Conservation (phyloP, 2,113 vertebrate genomes). For the Corydoras sp. region DNA sequence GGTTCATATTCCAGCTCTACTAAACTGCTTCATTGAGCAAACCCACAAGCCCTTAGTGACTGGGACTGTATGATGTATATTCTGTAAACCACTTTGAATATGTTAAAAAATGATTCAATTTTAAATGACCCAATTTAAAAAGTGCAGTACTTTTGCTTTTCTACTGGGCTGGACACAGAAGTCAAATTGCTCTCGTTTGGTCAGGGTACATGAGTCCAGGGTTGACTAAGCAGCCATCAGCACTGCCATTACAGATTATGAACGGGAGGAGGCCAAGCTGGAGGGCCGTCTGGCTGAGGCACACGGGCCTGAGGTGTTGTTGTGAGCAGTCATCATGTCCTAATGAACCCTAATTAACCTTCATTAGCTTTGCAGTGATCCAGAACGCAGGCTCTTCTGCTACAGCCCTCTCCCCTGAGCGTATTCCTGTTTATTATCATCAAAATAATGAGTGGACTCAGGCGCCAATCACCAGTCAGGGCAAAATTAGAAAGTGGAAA, state of each 20-base stretch:
- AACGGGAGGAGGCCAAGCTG: slow-evolving; percentile 14
- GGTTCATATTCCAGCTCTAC: not conserved
- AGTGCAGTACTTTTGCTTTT: not conserved
- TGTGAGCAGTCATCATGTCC: slow-evolving; percentile 39
- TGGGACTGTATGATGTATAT: no score
- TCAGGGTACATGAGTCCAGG: slow-evolving; percentile 18
- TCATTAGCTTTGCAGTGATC: slow-evolving; percentile 52
- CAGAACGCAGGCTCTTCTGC: slow-evolving; percentile 32
- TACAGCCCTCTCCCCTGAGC: slow-evolving; percentile 30
- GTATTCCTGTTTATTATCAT: slow-evolving; percentile 45
- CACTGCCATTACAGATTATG: slow-evolving; percentile 19
- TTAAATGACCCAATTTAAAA: not conserved
- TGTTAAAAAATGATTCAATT: no score
- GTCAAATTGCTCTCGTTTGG: slow-evolving; percentile 11
- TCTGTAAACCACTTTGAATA: no score
- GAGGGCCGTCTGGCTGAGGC: slow-evolving; percentile 20
- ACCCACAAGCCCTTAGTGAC: no score
- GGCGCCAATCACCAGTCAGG: slow-evolving; percentile 1
- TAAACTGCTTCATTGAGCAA: no score
- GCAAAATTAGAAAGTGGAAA: slow-evolving; percentile 9
- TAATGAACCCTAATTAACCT: slow-evolving; percentile 55
- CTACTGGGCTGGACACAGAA: not conserved
- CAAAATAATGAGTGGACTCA: slow-evolving; percentile 38
- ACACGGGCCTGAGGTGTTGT: slow-evolving; percentile 27
- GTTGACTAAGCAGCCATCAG: slow-evolving; percentile 2